Conservation (phyloP, 2,113 vertebrate genomes). For the Gadus chalcogrammus region DNA sequence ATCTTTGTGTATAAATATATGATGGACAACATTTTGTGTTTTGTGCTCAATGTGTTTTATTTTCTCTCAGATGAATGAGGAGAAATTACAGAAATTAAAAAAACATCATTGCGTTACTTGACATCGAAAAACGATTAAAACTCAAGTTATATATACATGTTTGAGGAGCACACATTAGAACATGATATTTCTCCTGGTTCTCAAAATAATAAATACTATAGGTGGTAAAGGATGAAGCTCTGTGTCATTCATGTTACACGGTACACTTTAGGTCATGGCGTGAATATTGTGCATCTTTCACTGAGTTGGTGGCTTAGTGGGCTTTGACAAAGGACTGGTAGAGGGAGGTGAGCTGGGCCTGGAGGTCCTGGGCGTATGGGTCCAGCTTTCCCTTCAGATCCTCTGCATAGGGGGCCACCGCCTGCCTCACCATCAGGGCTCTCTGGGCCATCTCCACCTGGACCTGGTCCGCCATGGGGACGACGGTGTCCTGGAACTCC, state of each 20-base stretch:
- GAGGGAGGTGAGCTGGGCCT: constrained; percentile 44
- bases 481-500: constrained; percentile 62
- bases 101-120: constrained; percentile 17
- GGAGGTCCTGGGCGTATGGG: constrained; percentile 62
- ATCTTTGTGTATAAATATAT: too few relatives aligned
- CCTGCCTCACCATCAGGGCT: constrained; percentile 56
- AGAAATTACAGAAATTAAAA: constrained; percentile 34
- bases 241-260: too few relatives aligned
- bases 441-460: constrained; percentile 55
- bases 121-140: constrained; percentile 40
- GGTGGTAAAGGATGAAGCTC: background rate
- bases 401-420: constrained; percentile 59
- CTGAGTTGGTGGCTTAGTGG: constrained; percentile 30
- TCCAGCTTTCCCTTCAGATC: constrained; percentile 52
- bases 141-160: constrained; percentile 45
- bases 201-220: constrained; percentile 50
- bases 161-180: constrained; percentile 20
- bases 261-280: too few relatives aligned
- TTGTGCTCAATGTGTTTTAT: background rate
- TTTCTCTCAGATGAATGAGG: constrained; percentile 35
- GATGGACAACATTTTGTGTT: too few relatives aligned
- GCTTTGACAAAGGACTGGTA: constrained; percentile 52
- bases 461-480: constrained; percentile 60
- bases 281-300: too few relatives aligned
- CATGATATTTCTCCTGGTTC: constrained; percentile 21